phyloP scores from a whole-genome alignment of 2,888 invertebrate species.

The Odontomyia ornata region DNA sequence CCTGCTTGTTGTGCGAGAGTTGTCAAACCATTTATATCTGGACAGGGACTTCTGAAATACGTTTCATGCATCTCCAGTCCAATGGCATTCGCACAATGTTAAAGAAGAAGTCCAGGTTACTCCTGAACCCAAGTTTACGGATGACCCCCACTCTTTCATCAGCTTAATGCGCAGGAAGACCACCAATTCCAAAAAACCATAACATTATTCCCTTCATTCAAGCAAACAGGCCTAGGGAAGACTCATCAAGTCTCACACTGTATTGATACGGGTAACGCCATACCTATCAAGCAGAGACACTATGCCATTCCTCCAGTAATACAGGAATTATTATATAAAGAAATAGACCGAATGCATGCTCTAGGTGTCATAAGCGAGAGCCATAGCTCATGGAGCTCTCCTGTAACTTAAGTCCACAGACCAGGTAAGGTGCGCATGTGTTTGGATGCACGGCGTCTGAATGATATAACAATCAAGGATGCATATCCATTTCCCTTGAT shows the following conservation, averaged over 20 bases:
- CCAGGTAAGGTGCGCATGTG: constrained; percentile 31
- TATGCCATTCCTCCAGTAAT: constrained; percentile 25
- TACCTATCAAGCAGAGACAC: constrained; percentile 16
- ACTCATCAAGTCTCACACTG: neutral
- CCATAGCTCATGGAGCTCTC: constrained; percentile 53
- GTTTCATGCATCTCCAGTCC: too few relatives aligned
- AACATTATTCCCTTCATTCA: neutral
- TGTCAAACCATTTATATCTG: too few relatives aligned
- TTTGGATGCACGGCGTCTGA: constrained; percentile 13
- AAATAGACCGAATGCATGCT: constrained; percentile 54
- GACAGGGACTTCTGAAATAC: too few relatives aligned
- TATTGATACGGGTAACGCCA: constrained; percentile 15
- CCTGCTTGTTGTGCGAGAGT: too few relatives aligned
- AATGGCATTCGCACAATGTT: too few relatives aligned
- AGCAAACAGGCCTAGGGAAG: neutral
- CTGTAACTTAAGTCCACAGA: constrained; percentile 45
- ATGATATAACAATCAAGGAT: constrained; percentile 30
- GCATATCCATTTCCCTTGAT: constrained; percentile 30
- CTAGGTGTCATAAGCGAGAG: too few relatives aligned
- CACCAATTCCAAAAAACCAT: too few relatives aligned
- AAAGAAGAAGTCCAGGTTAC: too few relatives aligned
- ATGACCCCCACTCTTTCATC: too few relatives aligned
- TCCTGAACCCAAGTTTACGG: too few relatives aligned
- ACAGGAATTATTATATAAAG: constrained; percentile 34
- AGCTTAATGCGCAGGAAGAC: too few relatives aligned